Evolutionary conservation across 2,888 invertebrate species (phyloP).

Genomic region (Litoditis marina): DNA sequence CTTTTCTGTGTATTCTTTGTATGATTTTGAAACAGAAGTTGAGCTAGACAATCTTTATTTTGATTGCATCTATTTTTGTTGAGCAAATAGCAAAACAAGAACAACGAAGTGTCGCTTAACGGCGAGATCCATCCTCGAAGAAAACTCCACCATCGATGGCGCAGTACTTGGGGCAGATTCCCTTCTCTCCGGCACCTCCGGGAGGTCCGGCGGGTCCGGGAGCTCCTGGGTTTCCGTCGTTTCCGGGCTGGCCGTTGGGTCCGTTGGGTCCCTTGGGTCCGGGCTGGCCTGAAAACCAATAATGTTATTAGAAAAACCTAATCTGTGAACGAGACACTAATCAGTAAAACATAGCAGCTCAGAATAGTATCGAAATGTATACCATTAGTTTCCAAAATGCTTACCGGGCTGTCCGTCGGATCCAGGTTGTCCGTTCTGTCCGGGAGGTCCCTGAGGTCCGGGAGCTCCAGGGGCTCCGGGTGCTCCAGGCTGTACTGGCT

Average conservation of each 20-base stretch:
- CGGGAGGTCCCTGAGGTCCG: constrained; percentile 51
- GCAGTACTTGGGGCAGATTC: constrained; percentile 51
- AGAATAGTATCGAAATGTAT: too few species aligned
- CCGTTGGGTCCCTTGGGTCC: constrained; percentile 49
- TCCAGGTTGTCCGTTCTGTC: constrained; percentile 44
- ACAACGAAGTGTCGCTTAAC: too few species aligned
- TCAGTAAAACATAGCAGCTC: too few species aligned
- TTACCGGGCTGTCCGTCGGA: constrained; percentile 41
- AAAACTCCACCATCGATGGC: constrained; percentile 54
- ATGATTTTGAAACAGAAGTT: too few species aligned
- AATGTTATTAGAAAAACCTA: too few species aligned
- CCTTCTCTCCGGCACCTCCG: constrained; percentile 42
- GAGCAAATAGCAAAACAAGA: too few species aligned
- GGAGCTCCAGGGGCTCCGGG: constrained; percentile 49
- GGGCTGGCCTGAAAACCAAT: constrained; percentile 14
- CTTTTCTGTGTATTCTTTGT: too few species aligned
- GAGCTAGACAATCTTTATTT: too few species aligned
- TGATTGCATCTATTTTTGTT: too few species aligned
- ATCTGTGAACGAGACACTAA: too few species aligned
- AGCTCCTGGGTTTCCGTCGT: constrained; percentile 42
- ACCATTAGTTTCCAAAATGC: too few species aligned
- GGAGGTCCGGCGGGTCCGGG: constrained; percentile 33
- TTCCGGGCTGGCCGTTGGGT: constrained; percentile 38
- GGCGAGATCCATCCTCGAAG: constrained; percentile 59
- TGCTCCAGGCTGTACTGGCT: constrained; percentile 45